Evolutionary conservation across 2,888 invertebrate genomes (phyloP), one percentile per base, ranked within the genome.

Genomic region (Mythimna impura): DNA sequence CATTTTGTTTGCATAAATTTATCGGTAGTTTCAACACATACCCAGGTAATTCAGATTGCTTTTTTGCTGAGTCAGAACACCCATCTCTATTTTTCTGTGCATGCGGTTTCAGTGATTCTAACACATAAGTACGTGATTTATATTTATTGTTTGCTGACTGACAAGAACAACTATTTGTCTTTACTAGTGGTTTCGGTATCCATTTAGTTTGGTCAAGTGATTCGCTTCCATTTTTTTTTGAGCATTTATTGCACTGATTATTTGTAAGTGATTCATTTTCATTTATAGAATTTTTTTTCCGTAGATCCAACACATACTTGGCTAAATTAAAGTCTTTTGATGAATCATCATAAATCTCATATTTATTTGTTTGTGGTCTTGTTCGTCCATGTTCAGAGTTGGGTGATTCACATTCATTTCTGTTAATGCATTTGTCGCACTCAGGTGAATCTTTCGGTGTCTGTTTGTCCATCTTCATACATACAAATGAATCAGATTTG

Each of bases 401-500:
- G 7, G 47, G 47, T 17, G 47, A 17, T 47, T 55, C 22, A 12
- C 22, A 5, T 22, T 55, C 30, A 57, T 57, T 17, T 17, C 30
- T 57, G 17, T 57, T 30, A 8, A 7, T 57, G 30, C 30, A 30
- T 57, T 34, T 17, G 34, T 34, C 2, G 20, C 9, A 7, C 9
- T 58, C 20, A 30, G 17, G 8, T 20, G 17, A 30, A 20, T 1
- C 20, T 34, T 58, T 34, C 34, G 8, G 30, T 58, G 20, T 10
- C n/a, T n/a, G n/a, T n/a, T n/a, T n/a, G n/a, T n/a, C n/a, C 34
- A 20, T 20, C 57, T 34, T 20, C 58, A 58, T 34, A 58, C 58
- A 58, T 10, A 58, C 34, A 58, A 58, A 10, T 7, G 67, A 5
- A n/a, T 72, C 25, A 25, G 47, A 60, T 50, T 22, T 36, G 58